Evolutionary conservation across 2,113 vertebrate genomes (phyloP).

Genomic region (Pterocles gutturalis): DNA sequence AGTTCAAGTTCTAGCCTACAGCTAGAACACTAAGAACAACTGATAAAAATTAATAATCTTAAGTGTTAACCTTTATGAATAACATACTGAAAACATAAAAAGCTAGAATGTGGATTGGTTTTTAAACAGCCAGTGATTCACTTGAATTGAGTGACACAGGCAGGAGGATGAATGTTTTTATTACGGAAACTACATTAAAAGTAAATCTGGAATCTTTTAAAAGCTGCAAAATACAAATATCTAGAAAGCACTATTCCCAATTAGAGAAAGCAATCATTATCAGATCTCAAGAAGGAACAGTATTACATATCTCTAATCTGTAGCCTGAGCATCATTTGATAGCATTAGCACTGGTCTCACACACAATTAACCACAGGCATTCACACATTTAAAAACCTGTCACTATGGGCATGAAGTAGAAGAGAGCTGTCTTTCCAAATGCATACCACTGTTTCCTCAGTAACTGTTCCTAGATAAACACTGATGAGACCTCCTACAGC

Average conservation of each 20-base stretch:
- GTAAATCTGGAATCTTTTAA: neutral
- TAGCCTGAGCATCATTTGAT: neutral
- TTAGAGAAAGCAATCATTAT: neutral
- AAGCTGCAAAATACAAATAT: neutral
- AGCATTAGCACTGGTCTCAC: neutral
- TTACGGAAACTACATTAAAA: neutral
- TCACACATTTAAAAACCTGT: neutral
- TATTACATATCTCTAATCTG: neutral
- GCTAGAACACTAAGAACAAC: neutral
- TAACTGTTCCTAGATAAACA: neutral
- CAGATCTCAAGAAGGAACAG: neutral
- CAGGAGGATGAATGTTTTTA: neutral
- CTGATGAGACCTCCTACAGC: neutral
- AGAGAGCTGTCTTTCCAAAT: neutral
- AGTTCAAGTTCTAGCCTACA: constrained; percentile 14
- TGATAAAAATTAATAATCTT: neutral
- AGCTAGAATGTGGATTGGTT: neutral
- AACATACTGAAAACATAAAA: neutral
- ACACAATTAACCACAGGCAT: neutral
- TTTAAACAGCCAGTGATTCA: neutral
- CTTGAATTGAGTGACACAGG: neutral
- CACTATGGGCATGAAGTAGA: neutral
- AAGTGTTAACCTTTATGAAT: neutral
- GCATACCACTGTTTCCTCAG: neutral
- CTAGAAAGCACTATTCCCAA: neutral